Conservation (phyloP, 2,113 vertebrate genomes). For the Nerophis lumbriciformis region DNA sequence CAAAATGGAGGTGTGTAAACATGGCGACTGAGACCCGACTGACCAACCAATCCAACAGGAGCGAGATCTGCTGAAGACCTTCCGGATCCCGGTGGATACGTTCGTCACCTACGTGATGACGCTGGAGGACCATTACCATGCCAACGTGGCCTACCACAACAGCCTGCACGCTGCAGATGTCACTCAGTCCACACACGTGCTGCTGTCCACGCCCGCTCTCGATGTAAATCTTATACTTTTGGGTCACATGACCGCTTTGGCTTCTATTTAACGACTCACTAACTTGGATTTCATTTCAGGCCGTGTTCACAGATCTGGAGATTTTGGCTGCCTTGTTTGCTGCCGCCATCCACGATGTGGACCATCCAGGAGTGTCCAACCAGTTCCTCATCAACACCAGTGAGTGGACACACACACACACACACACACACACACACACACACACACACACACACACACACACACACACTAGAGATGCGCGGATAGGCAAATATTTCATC, state of each 20-base stretch:
- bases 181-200: conserved; percentile 89
- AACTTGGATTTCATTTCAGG: conserved; percentile 57
- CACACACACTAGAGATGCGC: too few relatives aligned
- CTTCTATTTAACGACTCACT: background rate
- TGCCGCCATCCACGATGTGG: conserved; percentile 90
- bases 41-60: conserved; percentile 68
- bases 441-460: too few relatives aligned
- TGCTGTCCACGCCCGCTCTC: conserved; percentile 85
- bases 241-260: background rate
- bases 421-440: background rate
- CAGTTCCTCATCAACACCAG: conserved; percentile 95
- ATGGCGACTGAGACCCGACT: background rate
- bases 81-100: conserved; percentile 84
- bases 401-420: conserved; percentile 56
- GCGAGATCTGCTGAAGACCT: conserved; percentile 86
- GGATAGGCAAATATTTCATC: too few relatives aligned
- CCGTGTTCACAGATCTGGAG: conserved; percentile 91
- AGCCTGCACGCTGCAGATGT: conserved; percentile 91
- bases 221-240: conserved; percentile 69
- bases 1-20: too few relatives aligned
- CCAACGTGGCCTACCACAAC: conserved; percentile 92
- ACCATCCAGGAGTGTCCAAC: conserved; percentile 94
- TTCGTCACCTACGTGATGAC: conserved; percentile 88
- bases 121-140: conserved; percentile 91
- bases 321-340: conserved; percentile 88